Evolutionary conservation across 2,888 invertebrate species (phyloP).

Genomic region (Plutella xylostella): DNA sequence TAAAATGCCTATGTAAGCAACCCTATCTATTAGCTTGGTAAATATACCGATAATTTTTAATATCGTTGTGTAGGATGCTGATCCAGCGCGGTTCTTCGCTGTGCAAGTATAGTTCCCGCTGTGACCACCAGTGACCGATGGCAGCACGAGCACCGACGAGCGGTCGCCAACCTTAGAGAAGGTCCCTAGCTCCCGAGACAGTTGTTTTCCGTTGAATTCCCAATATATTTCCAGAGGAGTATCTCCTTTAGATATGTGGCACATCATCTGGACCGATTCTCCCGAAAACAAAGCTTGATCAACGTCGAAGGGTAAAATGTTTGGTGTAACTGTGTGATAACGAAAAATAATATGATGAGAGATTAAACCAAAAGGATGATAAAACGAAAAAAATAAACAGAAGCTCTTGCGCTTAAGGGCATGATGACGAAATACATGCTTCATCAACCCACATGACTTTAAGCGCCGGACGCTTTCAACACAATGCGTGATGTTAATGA

Average conservation of each 20-base stretch:
- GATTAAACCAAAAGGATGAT: slow-evolving; percentile 23
- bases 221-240: slow-evolving; percentile 74
- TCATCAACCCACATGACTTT: slow-evolving; percentile 37
- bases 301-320: slow-evolving; percentile 74
- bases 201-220: slow-evolving; percentile 68
- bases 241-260: slow-evolving; percentile 75
- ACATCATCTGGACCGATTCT: slow-evolving; percentile 72
- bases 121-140: slow-evolving; percentile 59
- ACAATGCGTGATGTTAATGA: slow-evolving; percentile 21
- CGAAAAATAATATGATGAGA: slow-evolving; percentile 24
- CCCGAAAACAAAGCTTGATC: slow-evolving; percentile 73
- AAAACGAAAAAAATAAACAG: slow-evolving; percentile 23
- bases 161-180: slow-evolving; percentile 53
- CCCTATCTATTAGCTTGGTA: too few species aligned
- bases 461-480: slow-evolving; percentile 32
- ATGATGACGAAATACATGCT: slow-evolving; percentile 50
- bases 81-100: slow-evolving; percentile 66
- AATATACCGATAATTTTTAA: slow-evolving; percentile 66
- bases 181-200: slow-evolving; percentile 57
- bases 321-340: slow-evolving; percentile 56
- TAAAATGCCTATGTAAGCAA: too few species aligned
- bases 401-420: slow-evolving; percentile 36
- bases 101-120: slow-evolving; percentile 71
- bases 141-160: slow-evolving; percentile 61
- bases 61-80: slow-evolving; percentile 55